Evolutionary conservation across 2,888 invertebrate species (phyloP), one percentile per base, ranked within the genome.

Genomic region (Acholoe squamosa): DNA sequence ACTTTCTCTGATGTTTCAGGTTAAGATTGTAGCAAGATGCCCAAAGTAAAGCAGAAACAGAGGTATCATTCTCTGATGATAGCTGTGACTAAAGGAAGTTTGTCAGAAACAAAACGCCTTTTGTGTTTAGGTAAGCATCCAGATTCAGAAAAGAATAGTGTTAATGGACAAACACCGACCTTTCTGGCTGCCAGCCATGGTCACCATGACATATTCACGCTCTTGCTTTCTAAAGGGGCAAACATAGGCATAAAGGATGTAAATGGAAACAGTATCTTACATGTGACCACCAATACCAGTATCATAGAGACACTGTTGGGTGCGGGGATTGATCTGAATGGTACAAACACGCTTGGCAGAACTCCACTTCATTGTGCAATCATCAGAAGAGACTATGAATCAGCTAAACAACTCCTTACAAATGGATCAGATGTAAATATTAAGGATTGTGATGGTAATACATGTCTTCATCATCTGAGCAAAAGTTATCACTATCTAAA

Each of bases 331-430:
- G 71, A 28, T 28, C 3, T 71, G 1, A 71, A 71, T 28, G 71
- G 28, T 28, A 71, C n/a, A 71, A 71, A 71, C 71, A 25, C 3
- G 28, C 71, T 71, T 14, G n/a, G 25, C 14, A n/a, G 71, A 25
- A 71, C 71, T 71, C 71, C 71, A 14, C 25, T 71, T 0, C 71
- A 71, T 28, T 71, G 71, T 71, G 71, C 71, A 22, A 71, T 71
- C 31, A 71, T 71, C 14, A 14, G 31, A 7, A 16, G 28, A 71
- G 14, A 28, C 71, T 71, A 28, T 71, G 71, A 71, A 5, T 7
- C 28, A 14, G 71, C 71, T 28, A 16, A 71, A 28, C 0, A 5
- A 3, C 7, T 71, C 28, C 5, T 71, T 25, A 3, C 12, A 25
- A 22, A 71, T n/a, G 71, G 71, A 28, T 3, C n/a, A 28, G 71